Evolutionary conservation across 2,113 vertebrate species (phyloP), one percentile per base, ranked within the genome.

Genomic region (Phyllostomus discolor): DNA sequence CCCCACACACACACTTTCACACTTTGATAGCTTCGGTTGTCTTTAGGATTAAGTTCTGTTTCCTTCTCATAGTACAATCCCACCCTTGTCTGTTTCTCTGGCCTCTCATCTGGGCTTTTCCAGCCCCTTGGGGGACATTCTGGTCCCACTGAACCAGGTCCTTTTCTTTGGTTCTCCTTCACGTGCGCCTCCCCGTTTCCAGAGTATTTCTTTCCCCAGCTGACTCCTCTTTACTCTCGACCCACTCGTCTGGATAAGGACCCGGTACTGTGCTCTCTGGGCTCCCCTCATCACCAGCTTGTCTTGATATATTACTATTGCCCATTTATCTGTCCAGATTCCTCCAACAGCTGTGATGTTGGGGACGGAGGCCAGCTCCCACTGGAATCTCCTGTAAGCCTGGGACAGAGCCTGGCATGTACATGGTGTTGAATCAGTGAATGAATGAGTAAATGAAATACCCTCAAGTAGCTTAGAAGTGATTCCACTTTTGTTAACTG

Each of bases 131-230:
- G 73, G 33, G 66, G 66, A 38, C 5, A n/a, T 41, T 24, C 28
- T 8, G 5, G 16, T 10, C 0, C 38, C 24, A 7, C 1, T 5
- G 38, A 88, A 75, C 20, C 35, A 35, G 0, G 26, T 57, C 33
- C 33, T 66, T 4, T 35, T 54, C 35, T 48, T 70, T 87, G n/a
- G 8, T 24, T 92, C 12, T 83, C 70, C 38, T 69, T 64, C 57
- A 69, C 48, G 38, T 2, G 15, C 52, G 35, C 6, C 33, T 87
- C n/a, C 9, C 26, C 10, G 38, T 73, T 78, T 78, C 73, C 7
- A 26, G 70, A 89, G 20, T 15, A 38, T 54, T 93, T 96, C 50
- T 73, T 84, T 46, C 20, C 79, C 24, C 41, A 35, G 8, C 20
- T n/a, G 46, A 31, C 59, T 59, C 41, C 22, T 76, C 26, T 95